Evolutionary conservation across 1,140 invertebrate species (phyloP), one percentile per base, ranked within the genome.

Genomic region (Drosophila carrolli): DNA sequence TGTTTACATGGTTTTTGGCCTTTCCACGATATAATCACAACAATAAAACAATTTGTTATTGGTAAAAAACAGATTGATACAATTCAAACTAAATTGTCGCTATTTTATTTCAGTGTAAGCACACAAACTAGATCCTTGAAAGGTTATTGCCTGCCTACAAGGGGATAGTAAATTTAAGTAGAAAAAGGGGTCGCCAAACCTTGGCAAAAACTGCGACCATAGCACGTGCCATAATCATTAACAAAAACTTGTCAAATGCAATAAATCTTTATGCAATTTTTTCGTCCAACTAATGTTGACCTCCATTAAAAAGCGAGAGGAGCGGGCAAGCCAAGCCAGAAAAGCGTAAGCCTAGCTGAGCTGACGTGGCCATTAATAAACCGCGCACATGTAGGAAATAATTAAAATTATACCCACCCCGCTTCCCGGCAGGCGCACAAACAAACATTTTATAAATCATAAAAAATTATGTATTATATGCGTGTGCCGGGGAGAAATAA

Each of bases 391-490:
- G 79, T 79, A 83, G 83, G 83, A 88, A 79, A 88, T 83, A 88
- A 86, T 86, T 88, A 86, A 82, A 71, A 81, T 75, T 54, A 63
- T 50, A 54, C 48, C 44, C 13, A 3, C 13, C 13, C 55, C 10
- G n/a, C n/a, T 40, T 46, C 58, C 27, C 9, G n/a, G n/a, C 8
- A 53, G 38, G 35, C 50, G 50, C 48, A 46, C 35, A 40, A 44
- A 16, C 65, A 68, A 71, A 71, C 66, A 72, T 82, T 88, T 88
- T 89, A 89, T 83, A 88, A 88, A 88, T 77, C 84, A 88, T 83
- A 88, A 89, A 88, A 86, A 83, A 88, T 83, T 88, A 88, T 88
- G 83, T 83, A 66, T 80, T 73, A 62, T 89, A 74, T 79, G 83
- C 83, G 83, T 89, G 82, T 58, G 68, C 43, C 43, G 46, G 23